Conservation (phyloP, 2,113 vertebrate genomes). For the Ammodytes marinus region DNA sequence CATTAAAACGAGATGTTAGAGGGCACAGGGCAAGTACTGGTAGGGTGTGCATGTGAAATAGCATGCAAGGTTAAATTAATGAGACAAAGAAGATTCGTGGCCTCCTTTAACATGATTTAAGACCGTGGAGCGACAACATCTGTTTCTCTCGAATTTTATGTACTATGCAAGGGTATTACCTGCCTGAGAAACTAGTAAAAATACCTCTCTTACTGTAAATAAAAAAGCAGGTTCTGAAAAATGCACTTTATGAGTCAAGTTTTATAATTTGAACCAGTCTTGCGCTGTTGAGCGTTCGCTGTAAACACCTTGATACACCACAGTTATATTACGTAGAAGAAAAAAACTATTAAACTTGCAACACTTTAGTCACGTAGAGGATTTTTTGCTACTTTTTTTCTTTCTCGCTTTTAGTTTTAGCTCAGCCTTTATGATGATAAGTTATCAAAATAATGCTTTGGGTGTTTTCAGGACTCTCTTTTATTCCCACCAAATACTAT, state of each 20-base stretch:
- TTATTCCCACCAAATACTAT: background rate
- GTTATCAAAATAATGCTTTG: background rate
- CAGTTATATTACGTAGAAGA: background rate
- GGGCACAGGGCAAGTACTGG: background rate
- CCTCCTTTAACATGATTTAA: background rate
- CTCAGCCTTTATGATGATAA: background rate
- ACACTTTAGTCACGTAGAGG: background rate
- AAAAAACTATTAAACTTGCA: background rate
- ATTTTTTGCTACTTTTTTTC: background rate
- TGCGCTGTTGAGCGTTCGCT: background rate
- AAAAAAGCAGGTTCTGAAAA: background rate
- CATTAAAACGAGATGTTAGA: background rate
- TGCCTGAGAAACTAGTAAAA: slow-evolving; percentile 43
- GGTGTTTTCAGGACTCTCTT: background rate
- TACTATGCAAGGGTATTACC: background rate
- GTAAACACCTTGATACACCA: background rate
- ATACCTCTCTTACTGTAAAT: slow-evolving; percentile 36
- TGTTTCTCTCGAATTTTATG: slow-evolving; percentile 18
- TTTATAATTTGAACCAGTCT: background rate
- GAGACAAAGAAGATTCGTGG: background rate
- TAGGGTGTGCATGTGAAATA: background rate
- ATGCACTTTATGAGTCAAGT: slow-evolving; percentile 10
- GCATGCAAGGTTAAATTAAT: background rate
- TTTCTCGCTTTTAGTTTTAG: background rate
- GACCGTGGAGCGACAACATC: slow-evolving; percentile 9